phyloP scores from a whole-genome alignment of 2,113 vertebrate species.

The Struthidea cinerea region DNA sequence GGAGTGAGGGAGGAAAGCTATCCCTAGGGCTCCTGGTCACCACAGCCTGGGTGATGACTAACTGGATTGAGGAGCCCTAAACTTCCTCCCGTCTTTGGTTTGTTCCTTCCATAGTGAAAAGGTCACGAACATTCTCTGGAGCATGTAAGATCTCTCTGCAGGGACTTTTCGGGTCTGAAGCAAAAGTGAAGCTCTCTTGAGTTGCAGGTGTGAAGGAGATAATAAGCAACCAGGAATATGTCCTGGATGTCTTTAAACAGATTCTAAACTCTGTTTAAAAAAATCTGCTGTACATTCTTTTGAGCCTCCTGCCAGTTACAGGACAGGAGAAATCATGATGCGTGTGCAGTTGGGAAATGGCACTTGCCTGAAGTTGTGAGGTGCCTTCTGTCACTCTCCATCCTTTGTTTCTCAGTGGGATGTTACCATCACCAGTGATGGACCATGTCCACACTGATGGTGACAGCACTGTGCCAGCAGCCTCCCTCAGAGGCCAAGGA shows the following conservation, averaged over 20 bases:
- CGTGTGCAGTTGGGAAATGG: fast-evolving
- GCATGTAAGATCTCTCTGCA: neutral
- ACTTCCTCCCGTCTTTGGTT: neutral
- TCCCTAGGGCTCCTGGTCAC: neutral
- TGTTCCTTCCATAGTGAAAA: neutral
- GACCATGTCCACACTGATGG: neutral
- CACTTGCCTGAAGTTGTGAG: neutral
- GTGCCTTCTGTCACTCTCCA: neutral
- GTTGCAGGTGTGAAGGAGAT: neutral
- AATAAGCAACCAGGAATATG: neutral
- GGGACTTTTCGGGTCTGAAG: neutral
- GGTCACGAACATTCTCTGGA: neutral
- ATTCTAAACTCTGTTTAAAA: neutral
- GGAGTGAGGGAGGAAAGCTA: neutral
- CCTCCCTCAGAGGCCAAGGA: neutral
- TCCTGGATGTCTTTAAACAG: neutral
- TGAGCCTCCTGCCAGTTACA: neutral
- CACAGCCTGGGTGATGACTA: neutral
- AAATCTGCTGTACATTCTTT: neutral
- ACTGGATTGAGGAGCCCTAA: neutral
- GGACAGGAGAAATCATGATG: neutral
- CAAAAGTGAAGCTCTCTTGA: neutral
- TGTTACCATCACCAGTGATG: neutral
- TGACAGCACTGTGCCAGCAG: neutral
- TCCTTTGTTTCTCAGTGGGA: neutral